These are phyloP conservation scores for Cordilura impudica DNA, from an alignment of 2,888 invertebrate genomes.

Conservation along the genomic window DNA sequence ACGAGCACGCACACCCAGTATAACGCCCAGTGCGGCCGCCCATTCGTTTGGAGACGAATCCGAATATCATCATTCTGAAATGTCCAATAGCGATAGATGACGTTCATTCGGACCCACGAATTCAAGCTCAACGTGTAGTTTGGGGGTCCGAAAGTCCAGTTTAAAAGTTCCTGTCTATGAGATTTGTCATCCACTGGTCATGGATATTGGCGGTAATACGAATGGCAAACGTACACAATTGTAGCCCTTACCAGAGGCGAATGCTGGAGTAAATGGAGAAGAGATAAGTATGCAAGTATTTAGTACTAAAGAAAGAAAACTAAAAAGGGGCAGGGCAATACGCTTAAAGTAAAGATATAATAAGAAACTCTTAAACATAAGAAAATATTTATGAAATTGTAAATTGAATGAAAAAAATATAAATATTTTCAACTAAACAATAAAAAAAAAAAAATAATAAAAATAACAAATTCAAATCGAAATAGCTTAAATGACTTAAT, in stretches of 20 bases:
- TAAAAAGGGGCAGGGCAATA: slow-evolving; percentile 62
- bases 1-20: slow-evolving; percentile 80
- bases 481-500: not conserved
- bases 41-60: slow-evolving; percentile 81
- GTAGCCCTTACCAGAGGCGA: slow-evolving; percentile 70
- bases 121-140: slow-evolving; percentile 74
- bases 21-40: slow-evolving; percentile 79
- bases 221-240: slow-evolving; percentile 68
- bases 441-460: not conserved
- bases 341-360: slow-evolving; percentile 59
- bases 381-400: slow-evolving; percentile 16
- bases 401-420: not conserved
- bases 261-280: slow-evolving; percentile 56
- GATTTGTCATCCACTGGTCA: slow-evolving; percentile 78
- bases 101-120: slow-evolving; percentile 78
- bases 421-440: not conserved
- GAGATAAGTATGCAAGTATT: slow-evolving; percentile 42
- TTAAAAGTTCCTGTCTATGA: slow-evolving; percentile 77
- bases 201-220: slow-evolving; percentile 69
- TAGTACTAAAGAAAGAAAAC: slow-evolving; percentile 26
- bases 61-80: slow-evolving; percentile 78
- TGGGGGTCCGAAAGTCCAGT: slow-evolving; percentile 76
- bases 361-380: not conserved
- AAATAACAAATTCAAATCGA: not conserved
- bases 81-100: slow-evolving; percentile 80